A percentile compares a stretch with the other conserved stretches of the same genome.
phyloP scores from a whole-genome alignment of 1,140 invertebrate species.

The Caerostris extrusa region DNA sequence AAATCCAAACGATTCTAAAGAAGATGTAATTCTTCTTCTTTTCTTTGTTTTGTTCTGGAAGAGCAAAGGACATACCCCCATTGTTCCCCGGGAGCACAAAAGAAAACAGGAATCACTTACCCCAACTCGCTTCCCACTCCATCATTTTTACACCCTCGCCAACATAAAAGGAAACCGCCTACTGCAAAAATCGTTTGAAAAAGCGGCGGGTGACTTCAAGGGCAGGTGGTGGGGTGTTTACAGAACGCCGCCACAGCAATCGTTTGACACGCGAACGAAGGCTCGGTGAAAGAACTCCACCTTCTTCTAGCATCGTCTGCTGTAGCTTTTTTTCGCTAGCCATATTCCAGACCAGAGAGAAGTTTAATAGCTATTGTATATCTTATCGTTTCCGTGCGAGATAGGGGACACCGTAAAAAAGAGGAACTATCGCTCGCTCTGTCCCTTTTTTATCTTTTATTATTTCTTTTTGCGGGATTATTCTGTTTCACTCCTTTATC shows the following conservation, averaged over 20 bases:
- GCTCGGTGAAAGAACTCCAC: constrained; percentile 12
- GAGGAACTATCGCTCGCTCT: background rate
- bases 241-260: background rate
- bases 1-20: too few relatives aligned
- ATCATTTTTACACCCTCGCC: constrained; percentile 21
- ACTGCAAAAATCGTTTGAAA: background rate
- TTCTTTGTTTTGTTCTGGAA: too few relatives aligned
- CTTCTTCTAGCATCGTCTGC: background rate
- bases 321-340: constrained; percentile 36
- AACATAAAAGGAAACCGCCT: constrained; percentile 3
- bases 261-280: constrained; percentile 29
- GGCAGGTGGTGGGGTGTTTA: constrained; percentile 14
- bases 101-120: constrained; percentile 3
- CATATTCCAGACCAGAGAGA: constrained; percentile 16
- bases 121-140: background rate
- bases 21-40: too few relatives aligned
- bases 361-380: constrained; percentile 53
- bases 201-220: background rate
- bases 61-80: background rate
- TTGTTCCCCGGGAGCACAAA: background rate
- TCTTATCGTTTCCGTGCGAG: constrained; percentile 23
- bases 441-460: background rate
- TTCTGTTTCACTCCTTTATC: constrained; percentile 5
- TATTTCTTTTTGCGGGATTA: background rate
- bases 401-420: background rate